These are phyloP conservation scores for Chionodraco myersi DNA, from an alignment of 2,113 vertebrate species.

Conservation along the genomic window DNA sequence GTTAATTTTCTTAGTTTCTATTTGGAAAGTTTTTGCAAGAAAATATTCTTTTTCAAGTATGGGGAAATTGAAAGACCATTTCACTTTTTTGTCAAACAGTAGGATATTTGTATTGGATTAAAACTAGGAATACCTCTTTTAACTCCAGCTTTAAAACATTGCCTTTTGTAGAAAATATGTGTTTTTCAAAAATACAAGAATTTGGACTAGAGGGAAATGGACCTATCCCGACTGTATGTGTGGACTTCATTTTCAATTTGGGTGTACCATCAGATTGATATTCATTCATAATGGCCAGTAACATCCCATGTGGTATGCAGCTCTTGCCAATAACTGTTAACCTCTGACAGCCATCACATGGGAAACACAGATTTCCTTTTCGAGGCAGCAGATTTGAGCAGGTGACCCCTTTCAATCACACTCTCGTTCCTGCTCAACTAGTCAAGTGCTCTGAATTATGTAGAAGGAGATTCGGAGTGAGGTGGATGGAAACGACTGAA, in stretches of 20 bases:
- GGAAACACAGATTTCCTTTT: slow-evolving; percentile 48
- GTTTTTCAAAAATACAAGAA: too few species aligned
- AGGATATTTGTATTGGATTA: too few species aligned
- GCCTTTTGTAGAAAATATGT: too few species aligned
- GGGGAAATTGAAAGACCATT: too few species aligned
- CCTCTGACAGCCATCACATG: slow-evolving; percentile 23
- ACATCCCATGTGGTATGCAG: slow-evolving; percentile 30
- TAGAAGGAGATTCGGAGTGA: slow-evolving; percentile 40
- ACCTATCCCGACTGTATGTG: background rate
- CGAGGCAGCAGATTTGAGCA: slow-evolving; percentile 19
- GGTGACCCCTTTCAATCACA: slow-evolving; percentile 59
- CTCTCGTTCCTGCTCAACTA: slow-evolving; percentile 33
- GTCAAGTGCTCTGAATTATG: slow-evolving; percentile 59
- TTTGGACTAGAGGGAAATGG: background rate
- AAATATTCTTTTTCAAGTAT: too few species aligned
- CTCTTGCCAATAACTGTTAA: slow-evolving; percentile 46
- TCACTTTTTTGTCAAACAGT: too few species aligned
- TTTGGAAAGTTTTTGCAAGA: background rate
- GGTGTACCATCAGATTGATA: slow-evolving; percentile 30
- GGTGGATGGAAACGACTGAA: slow-evolving; percentile 26
- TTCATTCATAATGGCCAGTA: slow-evolving; percentile 23
- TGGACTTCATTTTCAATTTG: slow-evolving; percentile 14
- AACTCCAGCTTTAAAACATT: too few species aligned
- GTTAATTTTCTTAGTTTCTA: background rate
- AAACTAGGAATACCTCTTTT: too few species aligned